A percentile compares a stretch with the other conserved stretches of the same genome.
phyloP scores from a whole-genome alignment of 1,140 invertebrate genomes.

The Drosophila pseudoobscura region DNA sequence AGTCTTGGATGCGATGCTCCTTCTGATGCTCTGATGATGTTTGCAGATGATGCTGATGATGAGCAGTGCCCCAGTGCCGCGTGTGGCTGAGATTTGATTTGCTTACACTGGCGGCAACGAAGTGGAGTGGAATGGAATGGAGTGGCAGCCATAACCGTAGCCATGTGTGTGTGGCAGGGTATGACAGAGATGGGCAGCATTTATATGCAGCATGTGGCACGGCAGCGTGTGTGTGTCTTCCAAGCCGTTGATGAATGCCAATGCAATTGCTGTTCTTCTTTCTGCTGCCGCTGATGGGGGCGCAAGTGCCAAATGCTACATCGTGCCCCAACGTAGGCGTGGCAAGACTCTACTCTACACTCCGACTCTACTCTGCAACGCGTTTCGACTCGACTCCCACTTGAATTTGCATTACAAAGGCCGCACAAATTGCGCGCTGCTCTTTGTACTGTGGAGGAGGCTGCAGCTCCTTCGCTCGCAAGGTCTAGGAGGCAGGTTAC shows the following conservation, averaged over 20 bases:
- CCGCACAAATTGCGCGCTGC: constrained; percentile 76
- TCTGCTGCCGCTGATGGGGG: constrained; percentile 30
- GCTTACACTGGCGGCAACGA: constrained; percentile 29
- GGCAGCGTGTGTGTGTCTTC: constrained; percentile 68
- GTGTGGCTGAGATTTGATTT: constrained; percentile 70
- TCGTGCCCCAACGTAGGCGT: constrained; percentile 56
- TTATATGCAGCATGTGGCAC: constrained; percentile 75
- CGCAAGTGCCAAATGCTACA: constrained; percentile 70
- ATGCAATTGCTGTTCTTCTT: constrained; percentile 48
- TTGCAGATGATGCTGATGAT: constrained; percentile 54
- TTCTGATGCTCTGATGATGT: constrained; percentile 32
- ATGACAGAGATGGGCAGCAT: constrained; percentile 33
- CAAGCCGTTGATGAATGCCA: constrained; percentile 75
- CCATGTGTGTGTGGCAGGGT: constrained; percentile 52
- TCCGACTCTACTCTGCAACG: constrained; percentile 62
- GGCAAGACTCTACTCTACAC: constrained; percentile 65
- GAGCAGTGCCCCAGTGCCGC: constrained; percentile 28
- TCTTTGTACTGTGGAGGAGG: constrained; percentile 64
- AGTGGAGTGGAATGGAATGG: not conserved
- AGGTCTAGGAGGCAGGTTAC: constrained; percentile 27
- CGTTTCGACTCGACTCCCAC: constrained; percentile 68
- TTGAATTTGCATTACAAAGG: constrained; percentile 81
- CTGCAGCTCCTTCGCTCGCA: constrained; percentile 40
- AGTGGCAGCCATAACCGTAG: constrained; percentile 2
- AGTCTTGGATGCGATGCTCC: constrained; percentile 35